These are phyloP conservation scores for Isurus oxyrinchus DNA, from an alignment of 2,113 vertebrate genomes.

Conservation along the genomic window DNA sequence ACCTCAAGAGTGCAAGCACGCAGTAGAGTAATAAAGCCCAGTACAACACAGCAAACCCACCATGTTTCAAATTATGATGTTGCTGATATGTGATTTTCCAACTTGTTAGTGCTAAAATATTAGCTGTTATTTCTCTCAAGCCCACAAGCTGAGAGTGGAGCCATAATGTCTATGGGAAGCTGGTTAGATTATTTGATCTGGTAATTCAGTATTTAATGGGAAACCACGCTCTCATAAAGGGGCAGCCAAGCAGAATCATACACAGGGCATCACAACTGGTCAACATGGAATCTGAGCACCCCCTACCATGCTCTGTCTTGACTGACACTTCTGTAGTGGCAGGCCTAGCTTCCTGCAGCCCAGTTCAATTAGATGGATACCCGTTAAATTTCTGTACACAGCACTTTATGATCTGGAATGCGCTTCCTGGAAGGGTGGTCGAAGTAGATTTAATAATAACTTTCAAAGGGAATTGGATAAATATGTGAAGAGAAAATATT, in stretches of 20 bases:
- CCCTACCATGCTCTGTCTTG: background rate
- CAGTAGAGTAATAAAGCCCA: background rate
- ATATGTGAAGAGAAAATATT: too few relatives aligned
- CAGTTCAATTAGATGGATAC: background rate
- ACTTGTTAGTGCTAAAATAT: background rate
- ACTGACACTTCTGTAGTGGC: background rate
- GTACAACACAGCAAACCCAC: background rate
- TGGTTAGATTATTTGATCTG: conserved; percentile 12
- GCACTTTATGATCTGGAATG: too few relatives aligned
- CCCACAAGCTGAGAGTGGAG: conserved; percentile 17
- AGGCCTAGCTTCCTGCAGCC: background rate
- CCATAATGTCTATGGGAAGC: conserved; percentile 10
- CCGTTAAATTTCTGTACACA: background rate
- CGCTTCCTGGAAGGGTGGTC: too few relatives aligned
- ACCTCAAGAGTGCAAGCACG: background rate
- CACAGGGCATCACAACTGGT: background rate
- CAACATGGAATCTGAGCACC: background rate
- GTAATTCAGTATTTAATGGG: conserved; percentile 8
- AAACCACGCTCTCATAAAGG: background rate
- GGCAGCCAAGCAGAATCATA: background rate
- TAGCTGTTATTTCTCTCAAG: conserved; percentile 1
- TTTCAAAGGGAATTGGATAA: too few relatives aligned
- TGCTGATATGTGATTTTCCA: background rate
- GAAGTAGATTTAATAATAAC: too few relatives aligned
- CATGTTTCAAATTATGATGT: background rate